Evolutionary conservation across 1,140 invertebrate species (phyloP).

Genomic region (Mizuhopecten yessoensis): DNA sequence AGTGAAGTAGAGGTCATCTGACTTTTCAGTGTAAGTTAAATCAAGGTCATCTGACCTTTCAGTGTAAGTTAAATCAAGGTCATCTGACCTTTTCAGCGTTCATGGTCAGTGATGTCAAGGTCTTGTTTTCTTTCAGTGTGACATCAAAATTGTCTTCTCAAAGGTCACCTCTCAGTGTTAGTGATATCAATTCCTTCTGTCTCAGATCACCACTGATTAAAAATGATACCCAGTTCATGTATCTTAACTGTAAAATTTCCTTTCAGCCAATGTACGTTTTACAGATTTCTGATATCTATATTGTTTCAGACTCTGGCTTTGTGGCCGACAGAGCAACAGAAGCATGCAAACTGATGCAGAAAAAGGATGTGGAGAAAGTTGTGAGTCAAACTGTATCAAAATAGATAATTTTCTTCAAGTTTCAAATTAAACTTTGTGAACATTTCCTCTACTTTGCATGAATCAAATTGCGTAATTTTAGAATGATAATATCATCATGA

Average conservation of each 20-base stretch:
- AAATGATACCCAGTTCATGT: too few species aligned
- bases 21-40: neutral
- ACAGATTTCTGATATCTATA: too few species aligned
- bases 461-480: too few species aligned
- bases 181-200: too few species aligned
- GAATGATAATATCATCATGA: too few species aligned
- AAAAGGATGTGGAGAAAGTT: conserved; percentile 64
- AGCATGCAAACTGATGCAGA: conserved; percentile 71
- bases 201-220: too few species aligned
- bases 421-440: too few species aligned
- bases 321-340: conserved; percentile 73
- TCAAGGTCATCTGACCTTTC: neutral
- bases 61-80: neutral
- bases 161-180: too few species aligned
- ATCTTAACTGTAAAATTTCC: too few species aligned
- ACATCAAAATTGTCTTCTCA: neutral
- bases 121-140: too few species aligned
- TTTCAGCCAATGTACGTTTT: too few species aligned
- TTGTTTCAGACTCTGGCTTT: conserved; percentile 73
- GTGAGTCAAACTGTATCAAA: conserved; percentile 55
- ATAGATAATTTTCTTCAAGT: neutral
- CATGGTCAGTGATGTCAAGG: neutral
- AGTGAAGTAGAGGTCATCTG: conserved; percentile 55
- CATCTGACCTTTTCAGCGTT: neutral
- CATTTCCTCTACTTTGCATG: too few species aligned